A percentile compares a stretch with the other conserved stretches of the same genome.
These are phyloP conservation scores for Muscicapa adusta DNA, from an alignment of 2,113 vertebrate genomes.

Conservation along the genomic window DNA sequence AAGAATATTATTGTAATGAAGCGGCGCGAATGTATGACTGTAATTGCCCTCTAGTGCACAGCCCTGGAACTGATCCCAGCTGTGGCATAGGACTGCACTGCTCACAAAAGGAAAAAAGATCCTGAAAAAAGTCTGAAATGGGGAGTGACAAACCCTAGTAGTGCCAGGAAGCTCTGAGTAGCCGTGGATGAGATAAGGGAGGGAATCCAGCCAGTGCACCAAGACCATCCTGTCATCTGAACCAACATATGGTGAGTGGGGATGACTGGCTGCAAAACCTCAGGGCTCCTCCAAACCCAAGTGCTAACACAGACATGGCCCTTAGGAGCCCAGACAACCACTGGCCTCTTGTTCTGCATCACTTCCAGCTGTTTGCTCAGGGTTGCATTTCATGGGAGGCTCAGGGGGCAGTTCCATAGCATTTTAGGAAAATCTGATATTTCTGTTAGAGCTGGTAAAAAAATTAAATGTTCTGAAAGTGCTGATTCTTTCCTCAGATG, in stretches of 20 bases:
- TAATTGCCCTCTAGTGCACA: conserved; percentile 69
- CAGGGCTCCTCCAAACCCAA: not conserved
- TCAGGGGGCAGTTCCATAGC: not conserved
- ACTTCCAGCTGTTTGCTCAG: not conserved
- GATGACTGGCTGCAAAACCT: not conserved
- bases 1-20: conserved; percentile 47
- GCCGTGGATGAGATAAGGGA: not conserved
- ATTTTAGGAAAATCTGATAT: not conserved
- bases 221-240: not conserved
- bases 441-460: not conserved
- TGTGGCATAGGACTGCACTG: not conserved
- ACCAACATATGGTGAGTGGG: fast-evolving
- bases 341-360: not conserved
- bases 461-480: not conserved
- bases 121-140: not conserved
- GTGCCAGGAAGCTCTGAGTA: not conserved
- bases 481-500: not conserved
- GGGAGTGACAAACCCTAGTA: not conserved
- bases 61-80: conserved; percentile 52
- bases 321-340: not conserved
- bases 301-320: not conserved
- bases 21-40: fast-evolving
- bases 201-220: not conserved
- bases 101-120: not conserved
- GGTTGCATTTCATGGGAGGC: not conserved